Evolutionary conservation across 2,888 invertebrate genomes (phyloP), one percentile per base, ranked within the genome.

Genomic region (Bellardia bayeri): DNA sequence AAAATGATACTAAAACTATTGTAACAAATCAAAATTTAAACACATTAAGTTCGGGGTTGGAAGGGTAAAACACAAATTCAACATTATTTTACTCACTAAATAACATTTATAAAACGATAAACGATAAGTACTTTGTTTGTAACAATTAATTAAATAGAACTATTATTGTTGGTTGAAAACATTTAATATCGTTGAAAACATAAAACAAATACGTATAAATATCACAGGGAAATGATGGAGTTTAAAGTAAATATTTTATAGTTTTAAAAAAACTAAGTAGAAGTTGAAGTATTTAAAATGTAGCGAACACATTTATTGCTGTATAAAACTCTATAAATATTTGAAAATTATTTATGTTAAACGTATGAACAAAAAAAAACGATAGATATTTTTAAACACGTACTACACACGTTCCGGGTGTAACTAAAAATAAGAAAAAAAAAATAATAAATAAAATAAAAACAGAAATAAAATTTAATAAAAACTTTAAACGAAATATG

Each of bases 331-430:
- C 9, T 45, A 13, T 45, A 13, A 16, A 5, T 16, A 51, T 82
- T 75, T 51, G 11, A 61, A 51, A 49, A 42, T 66, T 33, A 58
- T 30, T 6, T 23, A 58, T 23, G 45, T 58, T 30, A 33, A 81
- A 63, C 45, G 42, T 33, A 33, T 30, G 13, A 40, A 64, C 33
- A 74, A 82, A 71, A 42, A 51, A 79, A 54, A 66, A 80, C 61
- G 56, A 74, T 8, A 72, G 56, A 79, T n/a, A 30, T 54, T 81
- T 64, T 90, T 92, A 92, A 86, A 91, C 90, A 90, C 92, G 92
- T 89, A 92, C 92, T 89, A 92, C 91, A 56, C 54, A 54, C 16
- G 85, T 87, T 89, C 92, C 92, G 84, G 92, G 91, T 75, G 92
- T 92, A 91, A 92, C 92, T 92, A 91, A 89, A 92, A 89, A 87